Conservation (phyloP, 1,140 invertebrate genomes). For the Caenorhabditis latens region DNA sequence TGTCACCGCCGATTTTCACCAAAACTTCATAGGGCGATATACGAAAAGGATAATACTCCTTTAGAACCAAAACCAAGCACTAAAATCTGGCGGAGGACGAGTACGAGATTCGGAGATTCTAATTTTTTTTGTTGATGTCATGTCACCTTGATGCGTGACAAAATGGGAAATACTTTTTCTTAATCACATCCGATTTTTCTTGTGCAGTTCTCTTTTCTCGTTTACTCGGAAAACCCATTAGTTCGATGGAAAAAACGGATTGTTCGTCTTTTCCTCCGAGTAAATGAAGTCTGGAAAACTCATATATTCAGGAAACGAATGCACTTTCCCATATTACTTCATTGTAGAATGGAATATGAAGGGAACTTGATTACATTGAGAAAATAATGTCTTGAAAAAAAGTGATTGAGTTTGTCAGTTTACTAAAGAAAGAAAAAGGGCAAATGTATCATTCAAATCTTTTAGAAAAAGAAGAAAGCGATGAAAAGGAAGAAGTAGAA, state of each 20-base stretch:
- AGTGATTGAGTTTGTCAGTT: neutral
- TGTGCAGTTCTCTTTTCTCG: neutral
- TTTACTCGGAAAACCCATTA: slow-evolving; percentile 43
- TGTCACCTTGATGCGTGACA: slow-evolving; percentile 6
- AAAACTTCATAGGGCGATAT: neutral
- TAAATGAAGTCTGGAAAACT: slow-evolving; percentile 17
- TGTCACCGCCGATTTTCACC: neutral
- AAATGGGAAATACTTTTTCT: slow-evolving; percentile 1
- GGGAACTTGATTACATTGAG: neutral
- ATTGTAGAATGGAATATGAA: neutral
- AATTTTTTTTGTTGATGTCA: neutral
- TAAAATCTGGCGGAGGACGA: neutral
- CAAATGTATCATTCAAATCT: slow-evolving; percentile 13
- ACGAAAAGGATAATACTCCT: too few species aligned
- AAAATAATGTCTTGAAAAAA: neutral
- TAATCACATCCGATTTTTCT: neutral
- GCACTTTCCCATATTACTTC: slow-evolving; percentile 7
- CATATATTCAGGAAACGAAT: slow-evolving; percentile 16
- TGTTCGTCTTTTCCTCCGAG: neutral
- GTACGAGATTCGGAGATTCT: neutral
- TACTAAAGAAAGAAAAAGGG: neutral
- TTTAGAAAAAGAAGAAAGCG: neutral
- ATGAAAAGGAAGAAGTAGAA: neutral
- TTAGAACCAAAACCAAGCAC: neutral
- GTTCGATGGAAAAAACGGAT: slow-evolving; percentile 13